Percentiles rank a stretch among this genome's conserved stretches.
phyloP scores from a whole-genome alignment of 1,140 invertebrate species.

The Solenopsis invicta region DNA sequence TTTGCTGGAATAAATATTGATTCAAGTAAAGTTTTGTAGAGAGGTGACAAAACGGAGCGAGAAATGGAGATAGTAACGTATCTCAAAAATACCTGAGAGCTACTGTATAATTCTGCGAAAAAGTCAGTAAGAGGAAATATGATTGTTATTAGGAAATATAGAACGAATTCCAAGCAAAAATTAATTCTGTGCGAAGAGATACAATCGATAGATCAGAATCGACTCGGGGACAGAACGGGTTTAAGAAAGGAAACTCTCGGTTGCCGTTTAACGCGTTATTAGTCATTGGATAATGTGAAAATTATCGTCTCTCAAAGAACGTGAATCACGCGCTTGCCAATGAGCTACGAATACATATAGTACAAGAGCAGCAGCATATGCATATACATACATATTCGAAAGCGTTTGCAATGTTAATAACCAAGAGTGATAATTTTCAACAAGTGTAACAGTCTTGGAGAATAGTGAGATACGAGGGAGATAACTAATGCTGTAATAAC shows the following conservation, averaged over 20 bases:
- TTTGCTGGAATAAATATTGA: neutral
- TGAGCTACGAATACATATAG: neutral
- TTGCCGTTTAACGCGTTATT: slow-evolving; percentile 76
- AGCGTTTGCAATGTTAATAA: neutral
- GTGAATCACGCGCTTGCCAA: slow-evolving; percentile 75
- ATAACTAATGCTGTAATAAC: slow-evolving; percentile 3
- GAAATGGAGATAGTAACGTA: neutral
- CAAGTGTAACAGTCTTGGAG: neutral
- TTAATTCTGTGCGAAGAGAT: slow-evolving; percentile 17
- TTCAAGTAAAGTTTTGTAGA: neutral
- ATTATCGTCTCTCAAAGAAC: slow-evolving; percentile 73
- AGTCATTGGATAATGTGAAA: slow-evolving; percentile 81
- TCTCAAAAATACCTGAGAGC: slow-evolving; percentile 65
- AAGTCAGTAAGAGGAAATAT: slow-evolving; percentile 61
- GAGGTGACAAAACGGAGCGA: neutral
- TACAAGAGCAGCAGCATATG: neutral
- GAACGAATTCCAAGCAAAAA: slow-evolving; percentile 65
- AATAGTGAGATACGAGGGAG: neutral
- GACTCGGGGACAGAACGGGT: slow-evolving; percentile 64
- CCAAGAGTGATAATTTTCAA: neutral
- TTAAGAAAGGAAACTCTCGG: slow-evolving; percentile 68
- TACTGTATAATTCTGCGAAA: slow-evolving; percentile 71
- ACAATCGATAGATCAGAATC: slow-evolving; percentile 62
- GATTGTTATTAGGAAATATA: slow-evolving; percentile 74
- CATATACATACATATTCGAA: neutral